Conservation (phyloP, 2,797 vertebrate genomes). For the Molossus alvarezi region DNA sequence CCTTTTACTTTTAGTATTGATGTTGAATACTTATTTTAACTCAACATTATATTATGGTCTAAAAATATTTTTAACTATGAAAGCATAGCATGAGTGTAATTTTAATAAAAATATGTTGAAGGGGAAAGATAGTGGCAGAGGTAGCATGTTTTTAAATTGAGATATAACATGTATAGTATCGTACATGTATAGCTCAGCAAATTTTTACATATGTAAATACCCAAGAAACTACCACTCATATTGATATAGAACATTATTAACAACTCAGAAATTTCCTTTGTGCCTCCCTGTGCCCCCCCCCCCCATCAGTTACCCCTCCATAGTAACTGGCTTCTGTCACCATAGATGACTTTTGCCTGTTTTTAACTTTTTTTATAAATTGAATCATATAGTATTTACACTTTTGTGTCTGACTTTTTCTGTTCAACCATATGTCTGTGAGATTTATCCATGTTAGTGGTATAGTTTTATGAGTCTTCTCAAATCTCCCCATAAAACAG, state of each 20-base stretch:
- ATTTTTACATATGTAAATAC: neutral
- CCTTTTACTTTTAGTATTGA: conserved; percentile 19
- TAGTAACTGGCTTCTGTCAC: neutral
- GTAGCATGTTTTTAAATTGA: neutral
- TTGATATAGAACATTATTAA: conserved; percentile 1
- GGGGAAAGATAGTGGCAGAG: neutral
- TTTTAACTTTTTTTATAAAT: too few relatives aligned
- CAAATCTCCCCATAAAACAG: neutral
- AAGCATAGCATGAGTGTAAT: neutral
- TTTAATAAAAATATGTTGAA: conserved; percentile 11
- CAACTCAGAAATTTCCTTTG: neutral
- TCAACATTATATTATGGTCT: neutral
- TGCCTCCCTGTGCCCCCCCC: neutral
- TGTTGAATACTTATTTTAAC: neutral
- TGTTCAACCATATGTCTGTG: neutral
- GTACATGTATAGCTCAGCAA: too few relatives aligned
- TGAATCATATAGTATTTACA: too few relatives aligned
- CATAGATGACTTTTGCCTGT: neutral
- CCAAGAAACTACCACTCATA: neutral
- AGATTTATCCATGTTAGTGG: neutral
- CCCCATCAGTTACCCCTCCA: neutral
- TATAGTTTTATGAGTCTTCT: conserved; percentile 5
- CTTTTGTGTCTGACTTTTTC: neutral
- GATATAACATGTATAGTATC: too few relatives aligned
- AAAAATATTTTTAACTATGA: conserved; percentile 18